Evolutionary conservation across 53 echinoderm and acorn worm species (phyloP), one percentile per base, ranked within the genome.

Genomic region (Echinarachnius parma): DNA sequence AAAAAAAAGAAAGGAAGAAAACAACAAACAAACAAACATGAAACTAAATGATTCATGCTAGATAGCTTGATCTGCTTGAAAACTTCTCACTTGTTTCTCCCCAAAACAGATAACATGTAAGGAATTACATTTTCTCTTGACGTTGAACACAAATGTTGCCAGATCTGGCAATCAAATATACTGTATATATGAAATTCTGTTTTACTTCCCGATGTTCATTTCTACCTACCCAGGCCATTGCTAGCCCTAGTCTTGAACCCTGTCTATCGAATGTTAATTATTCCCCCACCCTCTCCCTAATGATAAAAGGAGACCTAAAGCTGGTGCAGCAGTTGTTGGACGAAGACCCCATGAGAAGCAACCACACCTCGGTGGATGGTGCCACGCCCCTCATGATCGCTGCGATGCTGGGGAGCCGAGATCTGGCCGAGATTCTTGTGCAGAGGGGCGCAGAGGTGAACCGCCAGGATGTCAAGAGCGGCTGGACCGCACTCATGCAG

Each of bases 401-500:
- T 4, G 87, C 95, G 28, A 82, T 95, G 90, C 66, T 87, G 0
- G 95, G 95, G 0, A 64, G 84, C 28, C 57, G 77, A 16, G 82
- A 84, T 33, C 87, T 95, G 16, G 90, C 87, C 16, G 83, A 95
- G 53, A 48, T 85, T 24, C 53, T 95, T 53, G 78, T 95, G 4
- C 81, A 87, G 46, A 50, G 77, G 31, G 86, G 87, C 3, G 95
- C 95, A 1, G 90, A 95, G 45, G 39, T 95, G 28, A 87, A 95
- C 59, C 75, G 68, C 23, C 90, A 87, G 48, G 90, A 95, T 10
- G 59, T 67, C 3, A 90, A 86, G 70, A 90, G 87, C 52, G 90
- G 95, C 1, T 95, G 95, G 95, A 95, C 95, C 0, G 90, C 95
- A 7, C 85, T 95, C 39, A 91, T 91, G 90, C 90, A 95, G 64